Conservation (phyloP, 2,888 invertebrate genomes). For the Eupithecia centaureata region DNA sequence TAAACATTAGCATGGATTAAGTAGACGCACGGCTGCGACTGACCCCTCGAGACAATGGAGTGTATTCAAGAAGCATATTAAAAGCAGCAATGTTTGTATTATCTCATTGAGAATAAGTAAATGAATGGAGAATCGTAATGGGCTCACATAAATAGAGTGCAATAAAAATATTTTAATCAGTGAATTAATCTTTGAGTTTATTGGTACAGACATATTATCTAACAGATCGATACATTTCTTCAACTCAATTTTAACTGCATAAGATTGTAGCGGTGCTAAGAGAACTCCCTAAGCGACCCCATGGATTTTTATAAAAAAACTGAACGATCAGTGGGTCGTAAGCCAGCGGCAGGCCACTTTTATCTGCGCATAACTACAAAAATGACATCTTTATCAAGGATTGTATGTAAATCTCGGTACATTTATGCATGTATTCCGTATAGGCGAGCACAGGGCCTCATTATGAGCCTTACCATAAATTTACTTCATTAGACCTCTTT, state of each 20-base stretch:
- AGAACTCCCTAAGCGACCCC: background rate
- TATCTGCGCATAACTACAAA: slow-evolving; percentile 29
- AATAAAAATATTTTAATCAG: background rate
- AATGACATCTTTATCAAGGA: slow-evolving; percentile 42
- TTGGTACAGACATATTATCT: background rate
- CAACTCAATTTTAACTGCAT: background rate
- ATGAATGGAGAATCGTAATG: slow-evolving; percentile 12
- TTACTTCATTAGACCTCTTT: slow-evolving; percentile 54
- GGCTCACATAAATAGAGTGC: background rate
- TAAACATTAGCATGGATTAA: slow-evolving; percentile 76
- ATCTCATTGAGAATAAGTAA: slow-evolving; percentile 14
- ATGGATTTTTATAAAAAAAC: background rate
- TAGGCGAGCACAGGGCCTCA: slow-evolving; percentile 37
- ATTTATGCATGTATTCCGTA: slow-evolving; percentile 39
- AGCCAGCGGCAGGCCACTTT: slow-evolving; percentile 11
- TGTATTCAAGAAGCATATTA: slow-evolving; percentile 25
- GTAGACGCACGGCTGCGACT: slow-evolving; percentile 57
- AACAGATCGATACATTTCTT: too few relatives aligned
- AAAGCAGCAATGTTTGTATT: slow-evolving; percentile 20
- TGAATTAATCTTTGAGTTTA: background rate
- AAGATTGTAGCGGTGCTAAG: background rate
- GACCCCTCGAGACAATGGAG: slow-evolving; percentile 47
- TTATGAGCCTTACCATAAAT: slow-evolving; percentile 55
- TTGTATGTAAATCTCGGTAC: slow-evolving; percentile 40
- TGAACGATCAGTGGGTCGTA: background rate